These are phyloP conservation scores for Patella ulyssiponensis DNA, from an alignment of 2,888 invertebrate genomes.

Conservation along the genomic window DNA sequence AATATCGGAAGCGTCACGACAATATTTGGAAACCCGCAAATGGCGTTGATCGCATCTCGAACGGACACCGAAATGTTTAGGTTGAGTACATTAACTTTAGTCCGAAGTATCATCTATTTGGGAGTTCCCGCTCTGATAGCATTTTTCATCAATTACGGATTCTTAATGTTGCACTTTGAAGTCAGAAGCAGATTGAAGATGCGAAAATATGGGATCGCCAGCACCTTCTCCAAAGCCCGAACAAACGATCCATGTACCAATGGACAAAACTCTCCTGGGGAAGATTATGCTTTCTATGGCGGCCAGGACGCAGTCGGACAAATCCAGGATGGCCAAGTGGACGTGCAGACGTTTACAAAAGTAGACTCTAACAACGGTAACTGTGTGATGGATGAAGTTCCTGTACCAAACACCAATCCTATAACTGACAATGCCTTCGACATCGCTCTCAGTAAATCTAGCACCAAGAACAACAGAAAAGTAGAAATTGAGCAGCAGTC, in stretches of 20 bases:
- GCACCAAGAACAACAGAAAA: neutral
- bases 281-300: neutral
- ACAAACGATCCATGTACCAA: neutral
- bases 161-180: conserved; percentile 35
- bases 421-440: neutral
- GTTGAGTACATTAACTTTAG: conserved; percentile 36
- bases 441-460: neutral
- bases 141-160: conserved; percentile 38
- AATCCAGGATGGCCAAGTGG: neutral
- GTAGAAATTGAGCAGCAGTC: neutral
- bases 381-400: neutral
- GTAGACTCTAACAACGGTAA: neutral
- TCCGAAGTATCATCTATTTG: conserved; percentile 38
- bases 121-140: conserved; percentile 38
- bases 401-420: neutral
- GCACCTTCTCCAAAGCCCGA: neutral
- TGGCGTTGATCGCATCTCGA: conserved; percentile 44
- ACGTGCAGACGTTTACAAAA: neutral
- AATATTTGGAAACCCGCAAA: conserved; percentile 47
- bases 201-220: neutral
- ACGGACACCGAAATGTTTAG: conserved; percentile 31
- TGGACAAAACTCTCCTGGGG: neutral
- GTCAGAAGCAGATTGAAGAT: conserved; percentile 14
- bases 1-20: conserved; percentile 45
- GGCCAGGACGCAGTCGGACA: neutral